Evolutionary conservation across 1,140 invertebrate species (phyloP), one percentile per base, ranked within the genome.

Genomic region (Lepeophtheirus salmonis): DNA sequence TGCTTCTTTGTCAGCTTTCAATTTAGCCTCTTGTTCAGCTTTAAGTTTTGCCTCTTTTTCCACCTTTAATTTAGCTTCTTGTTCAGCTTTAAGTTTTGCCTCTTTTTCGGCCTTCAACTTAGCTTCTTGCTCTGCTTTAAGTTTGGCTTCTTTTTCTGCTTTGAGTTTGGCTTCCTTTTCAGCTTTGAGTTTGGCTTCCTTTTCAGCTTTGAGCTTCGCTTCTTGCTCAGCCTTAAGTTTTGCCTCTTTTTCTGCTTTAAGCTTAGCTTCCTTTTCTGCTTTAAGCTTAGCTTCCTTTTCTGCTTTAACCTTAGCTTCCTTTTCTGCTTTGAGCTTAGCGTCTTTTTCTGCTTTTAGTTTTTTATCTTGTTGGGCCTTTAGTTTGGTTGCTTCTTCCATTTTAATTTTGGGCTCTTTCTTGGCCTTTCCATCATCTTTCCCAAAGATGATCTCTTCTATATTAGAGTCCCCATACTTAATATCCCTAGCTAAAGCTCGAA

Each of bases 181-280:
- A 21, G 20, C 48, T 1, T 58, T 21, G n/a, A 54, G 22, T 2
- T 21, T 3, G 21, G 20, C 10, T 17, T 54, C 52, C 22, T 16
- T n/a, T 21, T 54, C 52, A 54, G 23, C 52, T n/a, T 17, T 17
- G 3, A 18, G 18, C 22, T 59, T 55, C 3, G 49, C 50, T 30
- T 60, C 48, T 60, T 14, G 18, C 22, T 60, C 59, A 49, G 13
- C 25, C 50, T 60, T 55, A 14, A 22, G 16, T 16, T 54, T 55
- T 10, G 49, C 50, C 24, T 60, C 59, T 56, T 60, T 16, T 24
- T 24, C 50, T 20, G 21, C 41, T 60, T 55, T 22, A 17, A 49
- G 6, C 50, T 25, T 60, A 16, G 18, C 48, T 58, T 55, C 30
- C 30, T 41, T 6, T 41, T 41, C 30, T 10, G 30, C 30, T n/a